phyloP scores from a whole-genome alignment of 2,888 invertebrate species.

The Polydrusus cervinus region DNA sequence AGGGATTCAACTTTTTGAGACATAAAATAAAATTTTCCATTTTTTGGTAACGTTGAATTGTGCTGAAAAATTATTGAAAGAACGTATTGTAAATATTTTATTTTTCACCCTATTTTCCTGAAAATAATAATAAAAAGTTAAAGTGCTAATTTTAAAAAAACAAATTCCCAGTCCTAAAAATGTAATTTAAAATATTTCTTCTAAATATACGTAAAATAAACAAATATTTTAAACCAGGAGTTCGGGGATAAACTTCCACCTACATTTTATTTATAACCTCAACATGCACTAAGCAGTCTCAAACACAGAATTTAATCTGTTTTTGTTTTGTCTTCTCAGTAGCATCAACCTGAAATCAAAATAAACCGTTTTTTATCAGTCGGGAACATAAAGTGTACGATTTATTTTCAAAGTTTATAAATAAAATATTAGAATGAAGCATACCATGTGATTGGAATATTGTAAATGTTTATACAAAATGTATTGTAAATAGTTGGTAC shows the following conservation, averaged over 20 bases:
- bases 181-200: neutral
- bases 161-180: neutral
- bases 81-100: no score
- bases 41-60: no score
- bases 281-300: neutral
- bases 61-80: no score
- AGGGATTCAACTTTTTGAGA: no score
- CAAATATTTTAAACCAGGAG: constrained; percentile 1
- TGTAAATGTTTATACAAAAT: neutral
- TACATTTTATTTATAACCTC: constrained; percentile 24
- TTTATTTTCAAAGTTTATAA: constrained; percentile 32
- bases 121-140: no score
- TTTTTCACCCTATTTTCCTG: no score
- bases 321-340: constrained; percentile 49
- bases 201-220: neutral
- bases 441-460: neutral
- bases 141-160: no score
- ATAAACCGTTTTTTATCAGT: constrained; percentile 40
- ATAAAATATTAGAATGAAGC: constrained; percentile 23
- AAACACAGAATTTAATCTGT: constrained; percentile 26
- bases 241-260: neutral
- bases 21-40: no score
- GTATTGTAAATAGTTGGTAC: neutral
- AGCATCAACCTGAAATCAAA: constrained; percentile 32
- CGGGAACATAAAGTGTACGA: constrained; percentile 1